These are phyloP conservation scores for Rhinopomastus cyanomelas DNA, from an alignment of 2,113 vertebrate genomes.

Conservation along the genomic window DNA sequence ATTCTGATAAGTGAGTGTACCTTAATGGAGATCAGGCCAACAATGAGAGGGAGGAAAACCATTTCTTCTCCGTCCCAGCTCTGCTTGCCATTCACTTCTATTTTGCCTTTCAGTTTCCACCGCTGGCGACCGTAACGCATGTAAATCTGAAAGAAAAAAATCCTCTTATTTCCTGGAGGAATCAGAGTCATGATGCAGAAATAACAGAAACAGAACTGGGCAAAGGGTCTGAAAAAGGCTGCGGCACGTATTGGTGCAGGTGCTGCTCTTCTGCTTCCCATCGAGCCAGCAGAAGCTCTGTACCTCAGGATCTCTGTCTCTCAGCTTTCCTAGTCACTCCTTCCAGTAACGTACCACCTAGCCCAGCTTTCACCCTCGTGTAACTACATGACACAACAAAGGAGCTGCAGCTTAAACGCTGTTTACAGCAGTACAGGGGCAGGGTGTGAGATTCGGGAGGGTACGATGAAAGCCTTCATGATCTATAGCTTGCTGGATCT, in stretches of 20 bases:
- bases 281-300: rapidly evolving
- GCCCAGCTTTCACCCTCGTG: background rate
- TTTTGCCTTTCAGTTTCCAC: constrained; percentile 96
- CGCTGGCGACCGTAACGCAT: constrained; percentile 96
- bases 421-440: background rate
- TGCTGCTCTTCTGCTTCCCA: background rate
- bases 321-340: background rate
- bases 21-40: constrained; percentile 96
- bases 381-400: background rate
- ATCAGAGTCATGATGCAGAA: background rate
- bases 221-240: background rate
- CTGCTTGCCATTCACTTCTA: constrained; percentile 95
- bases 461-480: background rate
- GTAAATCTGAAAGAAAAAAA: constrained; percentile 82
- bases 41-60: constrained; percentile 90
- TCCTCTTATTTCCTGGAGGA: background rate
- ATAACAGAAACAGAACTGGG: background rate
- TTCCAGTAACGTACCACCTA: background rate
- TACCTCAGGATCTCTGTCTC: background rate
- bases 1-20: constrained; percentile 55
- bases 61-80: constrained; percentile 97
- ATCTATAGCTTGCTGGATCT: background rate
- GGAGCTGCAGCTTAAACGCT: background rate
- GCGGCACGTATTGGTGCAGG: background rate
- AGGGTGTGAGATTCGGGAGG: background rate